Conservation (phyloP, 2,888 invertebrate genomes). For the Lithosia quadra region DNA sequence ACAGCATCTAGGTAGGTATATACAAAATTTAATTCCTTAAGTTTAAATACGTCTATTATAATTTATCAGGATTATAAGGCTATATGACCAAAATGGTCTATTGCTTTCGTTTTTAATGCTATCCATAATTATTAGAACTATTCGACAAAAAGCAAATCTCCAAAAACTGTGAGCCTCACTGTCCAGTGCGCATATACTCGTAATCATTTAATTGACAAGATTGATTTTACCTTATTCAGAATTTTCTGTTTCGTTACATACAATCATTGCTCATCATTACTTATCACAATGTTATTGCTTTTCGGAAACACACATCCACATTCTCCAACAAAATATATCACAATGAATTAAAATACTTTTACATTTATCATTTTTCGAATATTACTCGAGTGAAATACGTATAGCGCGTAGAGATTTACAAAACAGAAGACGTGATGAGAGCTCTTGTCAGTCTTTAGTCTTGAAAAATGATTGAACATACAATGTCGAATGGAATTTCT, state of each 20-base stretch:
- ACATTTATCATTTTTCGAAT: slow-evolving; percentile 61
- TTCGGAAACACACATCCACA: slow-evolving; percentile 79
- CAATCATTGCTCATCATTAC: slow-evolving; percentile 73
- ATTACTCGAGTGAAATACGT: slow-evolving; percentile 59
- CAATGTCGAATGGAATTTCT: slow-evolving; percentile 64
- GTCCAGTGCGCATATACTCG: slow-evolving; percentile 50
- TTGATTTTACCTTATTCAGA: slow-evolving; percentile 69
- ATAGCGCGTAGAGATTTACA: slow-evolving; percentile 55
- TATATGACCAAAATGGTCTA: slow-evolving; percentile 48
- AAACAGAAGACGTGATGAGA: slow-evolving; percentile 62
- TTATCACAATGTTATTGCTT: slow-evolving; percentile 86
- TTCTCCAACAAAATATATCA: slow-evolving; percentile 81
- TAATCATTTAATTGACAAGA: slow-evolving; percentile 80
- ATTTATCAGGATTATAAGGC: slow-evolving; percentile 47
- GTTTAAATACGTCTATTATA: slow-evolving; percentile 37
- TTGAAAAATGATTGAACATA: slow-evolving; percentile 64
- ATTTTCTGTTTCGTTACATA: slow-evolving; percentile 60
- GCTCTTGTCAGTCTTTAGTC: slow-evolving; percentile 75
- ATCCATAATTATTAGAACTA: slow-evolving; percentile 31
- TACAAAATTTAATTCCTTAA: slow-evolving; percentile 40
- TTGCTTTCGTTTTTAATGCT: slow-evolving; percentile 48
- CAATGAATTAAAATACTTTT: slow-evolving; percentile 79
- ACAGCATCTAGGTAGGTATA: slow-evolving; percentile 27
- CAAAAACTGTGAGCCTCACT: slow-evolving; percentile 54
- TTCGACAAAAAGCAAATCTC: slow-evolving; percentile 29